Conservation (phyloP, 2,888 invertebrate genomes). For the Keiferia lycopersicella region DNA sequence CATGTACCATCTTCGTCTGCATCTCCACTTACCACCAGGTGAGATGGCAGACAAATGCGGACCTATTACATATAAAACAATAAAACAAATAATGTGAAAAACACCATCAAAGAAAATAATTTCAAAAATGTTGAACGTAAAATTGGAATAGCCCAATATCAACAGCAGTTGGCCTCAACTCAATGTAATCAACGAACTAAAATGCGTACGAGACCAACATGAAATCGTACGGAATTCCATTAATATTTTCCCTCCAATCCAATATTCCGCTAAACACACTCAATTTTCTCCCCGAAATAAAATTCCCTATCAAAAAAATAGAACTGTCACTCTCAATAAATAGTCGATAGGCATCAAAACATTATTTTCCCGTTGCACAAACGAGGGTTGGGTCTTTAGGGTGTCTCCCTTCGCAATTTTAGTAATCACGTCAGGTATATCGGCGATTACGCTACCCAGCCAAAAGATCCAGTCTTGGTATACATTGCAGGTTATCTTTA, state of each 20-base stretch:
- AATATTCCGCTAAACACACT: constrained; percentile 26
- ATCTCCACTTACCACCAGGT: no score
- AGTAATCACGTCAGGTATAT: constrained; percentile 69
- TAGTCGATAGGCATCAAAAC: constrained; percentile 58
- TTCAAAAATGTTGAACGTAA: neutral
- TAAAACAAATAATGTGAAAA: neutral
- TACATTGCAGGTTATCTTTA: no score
- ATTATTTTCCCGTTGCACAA: constrained; percentile 58
- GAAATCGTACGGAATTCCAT: constrained; percentile 21
- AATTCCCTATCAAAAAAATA: constrained; percentile 36
- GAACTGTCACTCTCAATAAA: constrained; percentile 62
- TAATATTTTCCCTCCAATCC: constrained; percentile 19
- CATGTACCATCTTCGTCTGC: no score
- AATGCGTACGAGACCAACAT: constrained; percentile 16
- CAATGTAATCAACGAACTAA: constrained; percentile 22
- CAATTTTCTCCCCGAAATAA: constrained; percentile 28
- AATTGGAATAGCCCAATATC: neutral
- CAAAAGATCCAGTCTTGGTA: no score
- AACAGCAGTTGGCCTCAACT: neutral
- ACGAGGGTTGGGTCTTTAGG: constrained; percentile 51
- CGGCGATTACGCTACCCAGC: no score
- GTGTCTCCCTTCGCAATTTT: constrained; percentile 56
- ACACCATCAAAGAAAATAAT: neutral
- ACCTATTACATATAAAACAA: no score
- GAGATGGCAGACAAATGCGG: no score